phyloP scores from a whole-genome alignment of 2,113 vertebrate genomes.

The Centrocercus urophasianus region DNA sequence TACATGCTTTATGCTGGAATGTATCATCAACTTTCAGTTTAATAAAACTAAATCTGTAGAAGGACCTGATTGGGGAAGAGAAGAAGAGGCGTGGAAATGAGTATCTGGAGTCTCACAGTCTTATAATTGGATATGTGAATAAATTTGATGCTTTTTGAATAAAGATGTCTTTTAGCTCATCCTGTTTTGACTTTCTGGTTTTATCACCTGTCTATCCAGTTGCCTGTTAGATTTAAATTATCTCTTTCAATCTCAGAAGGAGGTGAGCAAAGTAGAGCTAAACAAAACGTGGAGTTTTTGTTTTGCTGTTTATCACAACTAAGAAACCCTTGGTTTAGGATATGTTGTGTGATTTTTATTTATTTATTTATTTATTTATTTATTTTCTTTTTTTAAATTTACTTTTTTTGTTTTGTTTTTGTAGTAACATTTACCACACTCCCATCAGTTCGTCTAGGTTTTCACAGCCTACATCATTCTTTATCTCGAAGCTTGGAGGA shows the following conservation, averaged over 20 bases:
- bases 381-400: background rate
- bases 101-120: background rate
- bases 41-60: background rate
- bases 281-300: background rate
- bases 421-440: background rate
- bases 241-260: background rate
- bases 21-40: background rate
- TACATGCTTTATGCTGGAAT: background rate
- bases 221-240: background rate
- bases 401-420: background rate
- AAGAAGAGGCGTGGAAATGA: background rate
- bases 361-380: too few relatives aligned
- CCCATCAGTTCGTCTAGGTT: accelerated
- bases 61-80: background rate
- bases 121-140: background rate
- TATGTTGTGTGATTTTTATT: background rate
- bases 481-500: background rate
- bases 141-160: background rate
- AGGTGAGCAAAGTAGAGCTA: background rate
- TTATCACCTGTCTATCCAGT: background rate
- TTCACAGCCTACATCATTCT: background rate
- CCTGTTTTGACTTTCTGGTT: background rate
- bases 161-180: background rate
- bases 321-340: background rate
- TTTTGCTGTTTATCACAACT: background rate